A percentile compares a stretch with the other conserved stretches of the same genome.
Evolutionary conservation across 2,797 vertebrate species (phyloP).

Genomic region (Percopsis omiscomaycus): DNA sequence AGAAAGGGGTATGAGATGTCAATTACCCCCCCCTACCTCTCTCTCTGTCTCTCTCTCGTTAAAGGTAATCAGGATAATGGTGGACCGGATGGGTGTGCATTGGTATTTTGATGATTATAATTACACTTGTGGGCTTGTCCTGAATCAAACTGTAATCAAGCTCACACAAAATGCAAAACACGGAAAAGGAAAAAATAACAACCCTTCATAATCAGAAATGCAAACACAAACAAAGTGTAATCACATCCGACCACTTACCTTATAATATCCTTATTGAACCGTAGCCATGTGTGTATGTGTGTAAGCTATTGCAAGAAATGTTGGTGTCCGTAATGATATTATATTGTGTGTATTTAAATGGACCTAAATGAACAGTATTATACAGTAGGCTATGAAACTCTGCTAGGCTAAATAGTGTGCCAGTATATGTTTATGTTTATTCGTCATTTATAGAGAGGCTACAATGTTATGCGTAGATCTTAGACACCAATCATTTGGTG

Average conservation of each 20-base stretch:
- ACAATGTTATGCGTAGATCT: no score
- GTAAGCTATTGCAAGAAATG: neutral
- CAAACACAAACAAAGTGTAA: constrained; percentile 30
- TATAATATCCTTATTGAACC: constrained; percentile 18
- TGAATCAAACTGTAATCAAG: constrained; percentile 62
- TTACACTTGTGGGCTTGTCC: constrained; percentile 46
- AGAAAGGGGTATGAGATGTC: neutral
- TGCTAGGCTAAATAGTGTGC: no score
- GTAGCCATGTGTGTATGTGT: constrained; percentile 1
- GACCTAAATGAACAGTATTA: no score
- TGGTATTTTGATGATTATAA: constrained; percentile 55
- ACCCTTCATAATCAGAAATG: constrained; percentile 43
- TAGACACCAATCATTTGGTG: no score
- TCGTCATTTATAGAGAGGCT: no score
- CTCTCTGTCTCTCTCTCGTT: constrained; percentile 6
- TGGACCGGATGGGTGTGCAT: constrained; percentile 59
- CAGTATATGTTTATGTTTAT: no score
- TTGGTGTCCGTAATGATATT: neutral
- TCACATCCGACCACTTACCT: constrained; percentile 8
- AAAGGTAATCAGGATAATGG: constrained; percentile 59
- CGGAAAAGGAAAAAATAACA: constrained; percentile 15
- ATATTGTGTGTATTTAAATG: no score
- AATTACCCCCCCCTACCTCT: no score
- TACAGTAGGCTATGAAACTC: no score
- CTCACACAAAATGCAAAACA: constrained; percentile 35